Evolutionary conservation across 1,140 invertebrate genomes (phyloP).

Genomic region (Tetragnatha versicolor): DNA sequence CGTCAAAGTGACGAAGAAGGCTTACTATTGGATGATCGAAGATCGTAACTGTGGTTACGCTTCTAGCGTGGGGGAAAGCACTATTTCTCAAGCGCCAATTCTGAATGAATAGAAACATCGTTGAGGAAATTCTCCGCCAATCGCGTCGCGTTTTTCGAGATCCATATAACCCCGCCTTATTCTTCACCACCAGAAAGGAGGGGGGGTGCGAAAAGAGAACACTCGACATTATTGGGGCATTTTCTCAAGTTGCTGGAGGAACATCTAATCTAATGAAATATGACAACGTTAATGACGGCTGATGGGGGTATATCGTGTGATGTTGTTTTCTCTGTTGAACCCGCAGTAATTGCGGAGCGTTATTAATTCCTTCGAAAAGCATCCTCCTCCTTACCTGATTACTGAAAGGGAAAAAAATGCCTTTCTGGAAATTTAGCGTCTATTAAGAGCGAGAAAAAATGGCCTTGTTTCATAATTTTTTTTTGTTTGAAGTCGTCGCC

Average conservation of each 20-base stretch:
- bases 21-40: too few relatives aligned
- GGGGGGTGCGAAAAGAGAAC: too few relatives aligned
- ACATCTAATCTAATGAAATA: conserved; percentile 45
- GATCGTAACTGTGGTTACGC: too few relatives aligned
- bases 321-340: not conserved
- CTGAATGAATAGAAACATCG: too few relatives aligned
- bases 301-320: conserved; percentile 10
- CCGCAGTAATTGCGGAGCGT: conserved; percentile 35
- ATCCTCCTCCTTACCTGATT: conserved; percentile 46
- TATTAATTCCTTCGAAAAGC: conserved; percentile 49
- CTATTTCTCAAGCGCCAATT: too few relatives aligned
- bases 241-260: conserved; percentile 35
- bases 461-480: not conserved
- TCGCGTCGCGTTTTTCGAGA: too few relatives aligned
- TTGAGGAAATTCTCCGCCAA: too few relatives aligned
- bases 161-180: conserved; percentile 1
- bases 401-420: not conserved
- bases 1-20: too few relatives aligned
- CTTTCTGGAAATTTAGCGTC: not conserved
- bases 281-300: conserved; percentile 48
- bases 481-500: too few relatives aligned
- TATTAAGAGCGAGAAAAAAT: not conserved
- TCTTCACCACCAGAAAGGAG: not conserved
- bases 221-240: conserved; percentile 41
- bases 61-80: too few relatives aligned